phyloP scores from a whole-genome alignment of 2,888 invertebrate species.

The Tachystola acroxantha region DNA sequence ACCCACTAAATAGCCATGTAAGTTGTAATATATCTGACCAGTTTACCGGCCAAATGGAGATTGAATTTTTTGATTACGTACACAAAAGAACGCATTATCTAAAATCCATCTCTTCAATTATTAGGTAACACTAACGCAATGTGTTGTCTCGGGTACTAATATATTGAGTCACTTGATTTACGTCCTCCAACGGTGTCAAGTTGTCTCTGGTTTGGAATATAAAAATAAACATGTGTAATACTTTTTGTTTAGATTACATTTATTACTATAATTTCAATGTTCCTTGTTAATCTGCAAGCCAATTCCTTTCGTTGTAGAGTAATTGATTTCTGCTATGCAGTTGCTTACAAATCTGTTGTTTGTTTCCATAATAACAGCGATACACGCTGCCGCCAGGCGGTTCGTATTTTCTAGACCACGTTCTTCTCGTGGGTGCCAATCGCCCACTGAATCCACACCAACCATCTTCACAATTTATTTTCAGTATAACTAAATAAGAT shows the following conservation, averaged over 20 bases:
- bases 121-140: conserved; percentile 16
- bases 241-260: neutral
- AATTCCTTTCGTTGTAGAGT: neutral
- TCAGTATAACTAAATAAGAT: conserved; percentile 32
- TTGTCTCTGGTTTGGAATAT: neutral
- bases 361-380: conserved; percentile 54
- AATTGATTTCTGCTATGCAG: neutral
- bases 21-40: too few relatives aligned
- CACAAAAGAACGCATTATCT: conserved; percentile 20
- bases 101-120: conserved; percentile 16
- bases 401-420: conserved; percentile 24
- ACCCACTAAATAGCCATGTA: too few relatives aligned
- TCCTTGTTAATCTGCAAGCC: neutral
- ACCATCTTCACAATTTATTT: conserved; percentile 34
- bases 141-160: conserved; percentile 1
- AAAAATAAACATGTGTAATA: neutral
- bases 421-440: conserved; percentile 22
- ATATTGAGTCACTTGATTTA: conserved; percentile 13
- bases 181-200: conserved; percentile 6
- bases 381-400: conserved; percentile 56
- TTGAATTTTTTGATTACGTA: conserved; percentile 17
- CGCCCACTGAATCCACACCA: conserved; percentile 59
- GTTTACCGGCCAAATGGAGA: conserved; percentile 10
- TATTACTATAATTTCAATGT: neutral
- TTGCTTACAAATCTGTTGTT: conserved; percentile 59